These are phyloP conservation scores for Griposia aprilina DNA, from an alignment of 2,888 invertebrate genomes.

Conservation along the genomic window DNA sequence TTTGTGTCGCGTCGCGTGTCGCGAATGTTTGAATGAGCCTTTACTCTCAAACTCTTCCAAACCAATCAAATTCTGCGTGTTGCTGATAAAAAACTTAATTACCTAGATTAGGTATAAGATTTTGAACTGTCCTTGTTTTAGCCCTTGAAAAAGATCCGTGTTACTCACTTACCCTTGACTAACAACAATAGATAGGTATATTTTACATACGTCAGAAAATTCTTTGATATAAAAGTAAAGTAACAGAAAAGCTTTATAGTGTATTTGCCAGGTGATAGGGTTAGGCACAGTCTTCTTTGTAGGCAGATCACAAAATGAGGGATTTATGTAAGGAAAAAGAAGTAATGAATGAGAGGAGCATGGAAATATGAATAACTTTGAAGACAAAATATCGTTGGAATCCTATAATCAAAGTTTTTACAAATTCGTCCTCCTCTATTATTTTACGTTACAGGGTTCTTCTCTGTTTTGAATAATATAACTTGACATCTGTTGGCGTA, in stretches of 20 bases:
- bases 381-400: constrained; percentile 3
- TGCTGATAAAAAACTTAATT: neutral
- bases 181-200: neutral
- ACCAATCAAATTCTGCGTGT: neutral
- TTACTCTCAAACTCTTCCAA: neutral
- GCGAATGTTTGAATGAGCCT: too few species aligned
- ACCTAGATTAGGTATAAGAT: neutral
- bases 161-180: neutral
- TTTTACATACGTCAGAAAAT: neutral
- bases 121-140: neutral
- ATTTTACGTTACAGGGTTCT: too few species aligned
- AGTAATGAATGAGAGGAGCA: neutral
- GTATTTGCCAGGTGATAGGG: neutral
- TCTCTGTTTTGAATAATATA: too few species aligned
- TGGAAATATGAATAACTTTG: neutral
- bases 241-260: neutral
- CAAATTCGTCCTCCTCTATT: neutral
- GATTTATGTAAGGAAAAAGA: neutral
- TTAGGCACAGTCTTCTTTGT: neutral
- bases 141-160: neutral
- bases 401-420: constrained; percentile 12
- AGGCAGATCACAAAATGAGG: too few species aligned
- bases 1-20: too few species aligned
- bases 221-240: neutral
- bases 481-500: constrained; percentile 55